These are phyloP conservation scores for Parazoanthus darwini DNA, from an alignment of 92 coral and sea anemone species.

Conservation along the genomic window DNA sequence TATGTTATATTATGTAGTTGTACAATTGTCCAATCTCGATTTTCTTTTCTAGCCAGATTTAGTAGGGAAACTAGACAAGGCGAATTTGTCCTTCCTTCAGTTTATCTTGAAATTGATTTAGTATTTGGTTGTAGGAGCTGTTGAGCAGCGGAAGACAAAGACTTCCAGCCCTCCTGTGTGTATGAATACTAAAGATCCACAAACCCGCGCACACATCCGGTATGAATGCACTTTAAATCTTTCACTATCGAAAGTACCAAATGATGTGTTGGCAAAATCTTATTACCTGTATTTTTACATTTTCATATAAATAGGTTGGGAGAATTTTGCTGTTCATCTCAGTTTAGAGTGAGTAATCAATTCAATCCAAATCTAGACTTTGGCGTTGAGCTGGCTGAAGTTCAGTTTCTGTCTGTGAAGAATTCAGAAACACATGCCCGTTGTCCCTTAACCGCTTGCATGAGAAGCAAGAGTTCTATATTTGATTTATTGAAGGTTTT, in stretches of 20 bases:
- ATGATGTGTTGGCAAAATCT: not conserved
- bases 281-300: not conserved
- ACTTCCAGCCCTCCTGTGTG: slow-evolving; percentile 45
- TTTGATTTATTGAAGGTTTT: too few relatives aligned
- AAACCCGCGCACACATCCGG: slow-evolving; percentile 85
- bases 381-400: not conserved
- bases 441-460: too few relatives aligned
- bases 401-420: not conserved
- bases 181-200: slow-evolving; percentile 69
- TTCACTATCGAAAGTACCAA: not conserved
- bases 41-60: too few relatives aligned
- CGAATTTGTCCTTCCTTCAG: not conserved
- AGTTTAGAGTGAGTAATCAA: too few relatives aligned
- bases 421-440: too few relatives aligned
- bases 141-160: slow-evolving; percentile 44
- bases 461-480: too few relatives aligned
- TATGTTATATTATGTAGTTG: too few relatives aligned
- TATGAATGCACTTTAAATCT: not conserved
- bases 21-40: too few relatives aligned
- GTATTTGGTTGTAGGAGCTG: slow-evolving; percentile 42
- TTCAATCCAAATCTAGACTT: not conserved
- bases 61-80: not conserved
- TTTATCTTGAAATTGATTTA: not conserved
- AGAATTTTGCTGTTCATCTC: too few relatives aligned
- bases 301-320: not conserved